Evolutionary conservation across 2,113 vertebrate genomes (phyloP).

Genomic region (Lontra canadensis): DNA sequence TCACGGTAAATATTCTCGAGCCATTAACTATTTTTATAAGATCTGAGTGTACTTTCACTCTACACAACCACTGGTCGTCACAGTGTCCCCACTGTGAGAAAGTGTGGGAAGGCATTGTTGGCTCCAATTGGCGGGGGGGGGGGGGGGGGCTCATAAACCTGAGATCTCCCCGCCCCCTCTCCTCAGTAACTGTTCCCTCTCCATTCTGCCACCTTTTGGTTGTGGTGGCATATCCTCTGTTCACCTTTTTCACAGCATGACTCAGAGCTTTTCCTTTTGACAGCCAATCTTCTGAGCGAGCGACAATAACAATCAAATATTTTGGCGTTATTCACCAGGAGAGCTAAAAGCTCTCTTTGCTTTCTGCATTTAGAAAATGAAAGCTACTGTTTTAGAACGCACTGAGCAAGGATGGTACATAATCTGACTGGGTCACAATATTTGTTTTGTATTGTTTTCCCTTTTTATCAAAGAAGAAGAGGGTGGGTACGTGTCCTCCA

Average conservation of each 20-base stretch:
- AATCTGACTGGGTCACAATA: neutral
- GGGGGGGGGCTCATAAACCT: neutral
- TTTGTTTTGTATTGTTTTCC: constrained; percentile 22
- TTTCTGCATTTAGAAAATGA: constrained; percentile 23
- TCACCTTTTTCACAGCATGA: constrained; percentile 63
- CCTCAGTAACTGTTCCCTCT: neutral
- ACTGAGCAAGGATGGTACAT: neutral
- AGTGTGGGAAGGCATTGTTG: neutral
- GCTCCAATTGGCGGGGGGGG: neutral
- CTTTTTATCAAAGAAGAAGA: neutral
- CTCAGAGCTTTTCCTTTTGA: constrained; percentile 59
- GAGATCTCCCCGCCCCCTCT: neutral
- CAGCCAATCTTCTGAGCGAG: constrained; percentile 2
- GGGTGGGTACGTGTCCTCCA: neutral
- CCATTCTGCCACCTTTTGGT: neutral
- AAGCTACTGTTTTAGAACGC: neutral
- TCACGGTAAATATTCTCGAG: neutral
- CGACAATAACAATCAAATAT: constrained; percentile 56
- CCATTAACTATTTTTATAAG: neutral
- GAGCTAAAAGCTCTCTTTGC: constrained; percentile 29
- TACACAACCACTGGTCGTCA: neutral
- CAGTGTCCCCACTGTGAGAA: neutral
- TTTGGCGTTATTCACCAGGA: constrained; percentile 52
- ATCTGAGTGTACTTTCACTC: neutral
- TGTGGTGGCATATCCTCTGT: constrained; percentile 23